phyloP scores from a whole-genome alignment of 2,888 invertebrate species.

The Drosophila melanosoma region DNA sequence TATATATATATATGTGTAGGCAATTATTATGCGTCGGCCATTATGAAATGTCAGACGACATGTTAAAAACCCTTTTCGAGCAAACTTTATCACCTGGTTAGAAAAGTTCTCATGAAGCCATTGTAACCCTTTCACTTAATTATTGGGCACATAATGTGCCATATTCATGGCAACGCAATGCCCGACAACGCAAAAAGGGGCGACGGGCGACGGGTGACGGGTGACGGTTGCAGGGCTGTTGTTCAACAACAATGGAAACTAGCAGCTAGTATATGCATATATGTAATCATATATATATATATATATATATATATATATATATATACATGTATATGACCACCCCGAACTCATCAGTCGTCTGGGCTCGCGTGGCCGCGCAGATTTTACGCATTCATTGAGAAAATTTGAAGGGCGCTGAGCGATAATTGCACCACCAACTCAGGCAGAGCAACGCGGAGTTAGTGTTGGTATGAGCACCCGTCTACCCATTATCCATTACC shows the following conservation, averaged over 20 bases:
- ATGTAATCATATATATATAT: background rate
- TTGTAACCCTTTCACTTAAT: slow-evolving; percentile 80
- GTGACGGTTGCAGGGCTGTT: slow-evolving; percentile 9
- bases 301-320: slow-evolving; percentile 23
- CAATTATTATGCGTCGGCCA: slow-evolving; percentile 72
- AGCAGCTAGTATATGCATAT: slow-evolving; percentile 21
- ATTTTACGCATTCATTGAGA: slow-evolving; percentile 77
- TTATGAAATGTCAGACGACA: slow-evolving; percentile 60
- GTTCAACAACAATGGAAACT: slow-evolving; percentile 67
- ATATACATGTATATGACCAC: slow-evolving; percentile 20
- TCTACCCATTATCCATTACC: slow-evolving; percentile 11
- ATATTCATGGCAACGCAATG: slow-evolving; percentile 72
- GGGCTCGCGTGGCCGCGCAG: slow-evolving; percentile 29
- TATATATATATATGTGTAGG: slow-evolving; percentile 9
- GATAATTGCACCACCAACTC: slow-evolving; percentile 72
- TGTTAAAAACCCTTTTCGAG: slow-evolving; percentile 59
- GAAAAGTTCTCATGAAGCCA: slow-evolving; percentile 77
- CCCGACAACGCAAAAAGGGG: slow-evolving; percentile 17
- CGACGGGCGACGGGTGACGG: slow-evolving; percentile 9
- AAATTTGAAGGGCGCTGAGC: slow-evolving; percentile 64
- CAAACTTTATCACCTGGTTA: slow-evolving; percentile 75
- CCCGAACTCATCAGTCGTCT: background rate
- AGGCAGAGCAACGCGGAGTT: slow-evolving; percentile 2
- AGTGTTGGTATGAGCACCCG: slow-evolving; percentile 9
- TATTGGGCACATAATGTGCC: slow-evolving; percentile 79